Percentiles rank a stretch among this genome's conserved stretches.
Conservation (phyloP, 2,797 vertebrate species). For the Aulostomus chinensis region DNA sequence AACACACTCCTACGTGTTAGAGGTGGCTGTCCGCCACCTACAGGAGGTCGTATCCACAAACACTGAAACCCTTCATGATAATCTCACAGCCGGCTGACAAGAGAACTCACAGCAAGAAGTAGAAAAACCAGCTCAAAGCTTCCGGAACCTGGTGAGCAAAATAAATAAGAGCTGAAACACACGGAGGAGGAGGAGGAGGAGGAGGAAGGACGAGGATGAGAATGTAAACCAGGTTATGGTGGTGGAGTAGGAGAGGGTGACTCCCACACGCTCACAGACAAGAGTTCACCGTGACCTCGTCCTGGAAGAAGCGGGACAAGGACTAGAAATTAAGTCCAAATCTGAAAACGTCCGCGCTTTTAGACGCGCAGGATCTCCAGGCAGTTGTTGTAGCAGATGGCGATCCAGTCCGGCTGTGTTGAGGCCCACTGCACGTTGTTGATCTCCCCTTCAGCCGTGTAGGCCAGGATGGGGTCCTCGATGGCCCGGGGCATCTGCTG, state of each 20-base stretch:
- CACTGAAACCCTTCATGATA: constrained; percentile 44
- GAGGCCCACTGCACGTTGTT: constrained; percentile 99
- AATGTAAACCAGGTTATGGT: constrained; percentile 64
- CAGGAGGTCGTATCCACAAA: constrained; percentile 36
- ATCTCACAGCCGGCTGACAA: constrained; percentile 54
- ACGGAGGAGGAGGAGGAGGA: constrained; percentile 36
- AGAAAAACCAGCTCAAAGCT: constrained; percentile 40
- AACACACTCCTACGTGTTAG: constrained; percentile 33
- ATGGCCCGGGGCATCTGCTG: constrained; percentile 99
- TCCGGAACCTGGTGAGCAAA: constrained; percentile 55
- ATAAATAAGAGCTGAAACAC: constrained; percentile 70
- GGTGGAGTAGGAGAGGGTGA: constrained; percentile 29
- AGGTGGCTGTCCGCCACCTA: constrained; percentile 26
- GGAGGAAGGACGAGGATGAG: constrained; percentile 34
- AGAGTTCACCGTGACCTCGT: constrained; percentile 42
- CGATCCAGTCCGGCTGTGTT: constrained; percentile 98
- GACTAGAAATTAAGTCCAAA: constrained; percentile 45
- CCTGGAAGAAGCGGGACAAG: constrained; percentile 32
- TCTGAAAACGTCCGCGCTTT: constrained; percentile 52
- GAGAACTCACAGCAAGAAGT: constrained; percentile 30
- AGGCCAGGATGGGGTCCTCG: constrained; percentile 97
- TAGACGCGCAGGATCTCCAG: constrained; percentile 97
- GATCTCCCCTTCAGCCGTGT: constrained; percentile 97
- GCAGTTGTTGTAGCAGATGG: constrained; percentile 99
- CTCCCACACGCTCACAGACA: constrained; percentile 43